A percentile compares a stretch with the other conserved stretches of the same genome.
phyloP scores from a whole-genome alignment of 2,113 vertebrate genomes.

The Noctilio leporinus region DNA sequence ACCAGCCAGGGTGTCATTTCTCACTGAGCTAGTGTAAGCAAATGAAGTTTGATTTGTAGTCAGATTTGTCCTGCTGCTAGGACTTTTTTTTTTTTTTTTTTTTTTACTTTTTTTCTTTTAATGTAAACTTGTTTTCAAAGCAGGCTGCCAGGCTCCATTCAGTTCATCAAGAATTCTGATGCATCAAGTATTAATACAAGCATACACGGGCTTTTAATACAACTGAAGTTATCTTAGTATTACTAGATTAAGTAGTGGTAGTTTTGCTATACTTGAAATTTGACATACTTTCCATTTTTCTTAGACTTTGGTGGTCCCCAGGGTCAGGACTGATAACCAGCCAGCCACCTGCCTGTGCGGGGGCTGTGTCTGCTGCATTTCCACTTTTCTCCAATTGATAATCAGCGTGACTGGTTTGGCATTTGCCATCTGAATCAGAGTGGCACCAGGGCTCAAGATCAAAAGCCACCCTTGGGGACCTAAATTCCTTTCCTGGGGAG shows the following conservation, averaged over 20 bases:
- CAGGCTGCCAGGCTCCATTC: not conserved
- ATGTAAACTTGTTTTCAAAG: conserved; percentile 36
- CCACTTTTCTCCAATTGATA: not conserved
- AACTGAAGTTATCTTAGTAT: not conserved
- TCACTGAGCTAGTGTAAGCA: conserved; percentile 5
- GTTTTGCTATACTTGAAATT: not conserved
- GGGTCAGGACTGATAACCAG: not conserved
- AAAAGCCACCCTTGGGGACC: not conserved
- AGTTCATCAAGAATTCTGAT: not conserved
- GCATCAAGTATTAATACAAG: conserved; percentile 1
- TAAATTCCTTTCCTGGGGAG: not conserved
- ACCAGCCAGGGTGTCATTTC: too few relatives aligned
- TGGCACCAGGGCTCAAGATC: not conserved
- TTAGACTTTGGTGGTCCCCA: not conserved
- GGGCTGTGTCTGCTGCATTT: not conserved
- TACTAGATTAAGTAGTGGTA: not conserved
- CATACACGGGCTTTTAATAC: not conserved
- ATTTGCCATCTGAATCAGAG: conserved; percentile 7
- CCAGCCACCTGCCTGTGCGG: not conserved
- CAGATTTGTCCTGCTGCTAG: not conserved
- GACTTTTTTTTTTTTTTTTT: not conserved
- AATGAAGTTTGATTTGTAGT: conserved; percentile 23
- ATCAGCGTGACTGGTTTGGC: not conserved
- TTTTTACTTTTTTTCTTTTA: not conserved
- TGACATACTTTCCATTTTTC: not conserved